Base-by-base conservation (phyloP, 2,888 invertebrate species). In the Anoncus sp. region DNA sequence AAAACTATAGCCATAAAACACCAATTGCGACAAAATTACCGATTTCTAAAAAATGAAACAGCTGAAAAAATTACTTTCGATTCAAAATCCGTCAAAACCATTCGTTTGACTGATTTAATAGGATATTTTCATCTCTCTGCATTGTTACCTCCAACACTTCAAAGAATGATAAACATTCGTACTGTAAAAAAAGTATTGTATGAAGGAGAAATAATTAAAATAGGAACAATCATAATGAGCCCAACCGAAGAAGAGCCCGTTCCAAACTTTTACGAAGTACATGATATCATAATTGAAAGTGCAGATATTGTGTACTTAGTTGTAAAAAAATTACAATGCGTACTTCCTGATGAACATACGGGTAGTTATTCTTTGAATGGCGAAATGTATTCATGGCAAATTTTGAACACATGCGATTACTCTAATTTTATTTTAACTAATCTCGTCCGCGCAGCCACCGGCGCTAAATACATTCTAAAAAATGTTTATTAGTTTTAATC, bases 1-100 rank as follows among this genome's bases (percentile, higher is more conserved):
- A 16, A 59, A 40, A 75, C 77, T 18, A 49, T 77, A 20, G 67
- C 77, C 38, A 16, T 75, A 10, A 75, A 74, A 77, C 59, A 77
- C 47, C 69, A 75, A 49, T 51, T 77, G 27, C 40, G 38, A 20
- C 59, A 14, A 18, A 70, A 73, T 35, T 73, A 66, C 35, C 43
- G 65, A 57, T 65, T 73, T 47, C 3, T 35, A n/a, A 43, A 27
- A 31, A 73, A 66, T 53, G 35, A 53, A 16, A 38, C 65, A 24
- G 38, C 27, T 27, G 22, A 65, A 27, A 1, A 38, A 49, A 35
- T 63, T 18, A 49, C 31, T 27, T 53, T 49, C 47, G 27, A 63
- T 55, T 65, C 35, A 20, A 49, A 47, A 38, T 51, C 55, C 22
- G 45, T 73, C 24, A 53, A 62, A 31, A 22, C 12, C 18, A 47